phyloP scores from a whole-genome alignment of 2,888 invertebrate genomes.

The Polyploca ridens region DNA sequence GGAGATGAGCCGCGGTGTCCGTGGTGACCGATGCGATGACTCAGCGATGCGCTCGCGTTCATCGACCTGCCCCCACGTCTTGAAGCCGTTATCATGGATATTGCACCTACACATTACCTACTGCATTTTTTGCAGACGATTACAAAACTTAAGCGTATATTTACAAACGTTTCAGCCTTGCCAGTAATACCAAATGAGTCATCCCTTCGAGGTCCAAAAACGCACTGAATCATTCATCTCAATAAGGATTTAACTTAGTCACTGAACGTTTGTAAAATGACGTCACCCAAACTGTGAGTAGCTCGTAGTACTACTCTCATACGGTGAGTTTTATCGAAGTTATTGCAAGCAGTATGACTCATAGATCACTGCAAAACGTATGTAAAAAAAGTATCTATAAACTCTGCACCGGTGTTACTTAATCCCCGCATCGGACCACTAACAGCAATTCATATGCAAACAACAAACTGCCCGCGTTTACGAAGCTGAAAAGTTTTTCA shows the following conservation, averaged over 20 bases:
- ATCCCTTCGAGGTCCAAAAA: conserved; percentile 8
- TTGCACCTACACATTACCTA: conserved; percentile 42
- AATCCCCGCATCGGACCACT: conserved; percentile 52
- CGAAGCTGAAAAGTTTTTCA: conserved; percentile 58
- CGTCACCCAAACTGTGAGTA: conserved; percentile 61
- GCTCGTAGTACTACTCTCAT: conserved; percentile 41
- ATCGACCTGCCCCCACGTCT: conserved; percentile 67
- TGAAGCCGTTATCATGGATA: conserved; percentile 59
- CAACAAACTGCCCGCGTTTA: conserved; percentile 54
- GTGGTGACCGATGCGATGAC: conserved; percentile 49
- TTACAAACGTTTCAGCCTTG: conserved; percentile 15
- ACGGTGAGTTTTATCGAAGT: conserved; percentile 39
- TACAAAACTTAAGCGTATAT: not conserved
- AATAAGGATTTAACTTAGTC: conserved; percentile 56
- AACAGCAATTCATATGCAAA: conserved; percentile 68
- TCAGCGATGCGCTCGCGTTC: conserved; percentile 68
- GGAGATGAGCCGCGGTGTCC: conserved; percentile 52
- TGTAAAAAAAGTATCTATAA: no score
- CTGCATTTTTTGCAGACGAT: conserved; percentile 38
- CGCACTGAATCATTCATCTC: conserved; percentile 54
- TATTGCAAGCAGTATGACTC: conserved; percentile 54
- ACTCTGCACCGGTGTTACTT: conserved; percentile 32
- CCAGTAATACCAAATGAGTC: conserved; percentile 7
- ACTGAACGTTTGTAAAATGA: conserved; percentile 55
- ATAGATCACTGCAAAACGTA: conserved; percentile 19